phyloP scores from a whole-genome alignment of 1,140 invertebrate species.

The Drosophila willistoni region DNA sequence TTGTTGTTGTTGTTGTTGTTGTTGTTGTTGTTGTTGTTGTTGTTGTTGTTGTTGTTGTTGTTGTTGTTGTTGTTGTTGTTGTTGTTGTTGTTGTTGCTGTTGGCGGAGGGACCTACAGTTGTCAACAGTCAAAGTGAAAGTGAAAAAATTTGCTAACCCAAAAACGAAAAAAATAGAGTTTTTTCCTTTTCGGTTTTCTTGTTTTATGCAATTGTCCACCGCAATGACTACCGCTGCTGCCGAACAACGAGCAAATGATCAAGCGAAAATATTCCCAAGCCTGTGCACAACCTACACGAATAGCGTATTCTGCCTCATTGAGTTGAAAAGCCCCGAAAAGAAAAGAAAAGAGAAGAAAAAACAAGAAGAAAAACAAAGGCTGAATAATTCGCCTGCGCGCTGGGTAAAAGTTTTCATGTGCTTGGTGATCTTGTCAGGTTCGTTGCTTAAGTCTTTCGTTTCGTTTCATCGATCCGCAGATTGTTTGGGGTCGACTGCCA shows the following conservation, averaged over 20 bases:
- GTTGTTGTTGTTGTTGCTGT: conserved; percentile 15
- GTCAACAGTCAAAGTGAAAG: conserved; percentile 75
- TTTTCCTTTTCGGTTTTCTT: conserved; percentile 37
- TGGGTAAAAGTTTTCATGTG: conserved; percentile 58
- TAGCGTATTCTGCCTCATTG: conserved; percentile 64
- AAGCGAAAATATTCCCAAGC: conserved; percentile 56
- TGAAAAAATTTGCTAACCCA: conserved; percentile 58
- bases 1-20: too few species aligned
- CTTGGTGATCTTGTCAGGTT: conserved; percentile 53
- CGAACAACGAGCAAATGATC: not conserved
- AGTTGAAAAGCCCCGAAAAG: conserved; percentile 11
- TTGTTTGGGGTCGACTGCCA: conserved; percentile 46
- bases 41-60: too few species aligned
- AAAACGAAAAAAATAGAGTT: conserved; percentile 26
- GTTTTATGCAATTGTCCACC: conserved; percentile 72
- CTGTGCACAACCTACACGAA: conserved; percentile 39
- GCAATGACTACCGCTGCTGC: conserved; percentile 18
- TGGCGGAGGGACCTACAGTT: conserved; percentile 56
- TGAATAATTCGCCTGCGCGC: conserved; percentile 59
- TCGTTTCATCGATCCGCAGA: conserved; percentile 47
- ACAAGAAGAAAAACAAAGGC: conserved; percentile 66
- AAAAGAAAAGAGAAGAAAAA: too few species aligned
- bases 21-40: too few species aligned
- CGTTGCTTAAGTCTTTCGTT: conserved; percentile 45
- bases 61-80: too few species aligned